Evolutionary conservation across 2,888 invertebrate species (phyloP), one percentile per base, ranked within the genome.

Genomic region (Nemapogon koenigi): DNA sequence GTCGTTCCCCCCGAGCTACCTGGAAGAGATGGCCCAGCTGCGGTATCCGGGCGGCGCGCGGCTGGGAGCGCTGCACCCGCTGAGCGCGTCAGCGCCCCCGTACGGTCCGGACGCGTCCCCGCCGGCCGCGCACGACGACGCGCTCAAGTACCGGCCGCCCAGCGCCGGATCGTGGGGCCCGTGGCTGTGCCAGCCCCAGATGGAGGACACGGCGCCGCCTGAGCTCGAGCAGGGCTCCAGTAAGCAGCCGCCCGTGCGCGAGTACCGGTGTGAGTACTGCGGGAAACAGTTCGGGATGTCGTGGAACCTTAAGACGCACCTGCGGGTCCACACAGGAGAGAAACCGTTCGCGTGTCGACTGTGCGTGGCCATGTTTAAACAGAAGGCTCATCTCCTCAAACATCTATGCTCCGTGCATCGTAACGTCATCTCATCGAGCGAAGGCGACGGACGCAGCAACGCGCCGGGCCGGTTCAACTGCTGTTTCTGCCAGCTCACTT

Each of bases 281-380:
- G 91, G 91, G 40, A 93, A 93, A 69, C 92, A 92, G 66, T 93
- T 93, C 54, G 92, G 92, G 42, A 92, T 92, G 92, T 91, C 91
- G 41, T 93, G 92, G 92, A 93, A 93, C 80, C 81, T 93, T 55
- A 93, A 93, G 66, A 93, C 92, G 43, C 92, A 92, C 69, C 80
- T 92, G 40, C 83, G 92, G 57, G 92, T 93, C 15, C 92, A 92
- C 57, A 93, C 92, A 0, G 92, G 92, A 41, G 92, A 93, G 52
- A 93, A 92, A 61, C 92, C 92, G 1, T 93, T 93, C 59, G 92
- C 92, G 49, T 93, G 92, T 81, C 83, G 92, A 51, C 82, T 92
- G 32, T 93, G 92, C 59, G 91, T 92, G 41, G 92, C 92, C 39
- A 93, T 92, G 92, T 93, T 93, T 67, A 93, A 93, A 69, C 92